Percentiles rank a stretch among this genome's conserved stretches.
phyloP scores from a whole-genome alignment of 2,888 invertebrate species.

The Tuta absoluta region DNA sequence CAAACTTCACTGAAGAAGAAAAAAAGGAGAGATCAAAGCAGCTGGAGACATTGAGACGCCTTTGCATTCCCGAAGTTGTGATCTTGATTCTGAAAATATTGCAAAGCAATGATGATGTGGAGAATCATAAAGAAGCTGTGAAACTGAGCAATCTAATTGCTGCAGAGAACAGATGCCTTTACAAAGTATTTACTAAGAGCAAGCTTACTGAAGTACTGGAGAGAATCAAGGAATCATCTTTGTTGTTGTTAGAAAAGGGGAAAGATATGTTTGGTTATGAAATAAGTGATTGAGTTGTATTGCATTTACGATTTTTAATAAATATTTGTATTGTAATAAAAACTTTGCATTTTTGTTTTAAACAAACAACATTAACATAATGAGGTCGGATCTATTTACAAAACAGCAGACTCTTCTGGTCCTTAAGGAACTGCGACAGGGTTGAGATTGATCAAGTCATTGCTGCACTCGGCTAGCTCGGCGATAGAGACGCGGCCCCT shows the following conservation, averaged over 20 bases:
- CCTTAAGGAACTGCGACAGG: constrained; percentile 70
- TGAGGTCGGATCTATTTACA: constrained; percentile 29
- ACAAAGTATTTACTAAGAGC: constrained; percentile 89
- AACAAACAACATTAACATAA: constrained; percentile 26
- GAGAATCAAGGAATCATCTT: constrained; percentile 89
- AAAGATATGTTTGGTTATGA: constrained; percentile 92
- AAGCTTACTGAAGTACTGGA: constrained; percentile 88
- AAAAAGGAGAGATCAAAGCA: constrained; percentile 83
- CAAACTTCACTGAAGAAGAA: constrained; percentile 70
- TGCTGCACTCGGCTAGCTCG: constrained; percentile 97
- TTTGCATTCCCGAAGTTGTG: constrained; percentile 92
- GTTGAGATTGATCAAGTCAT: constrained; percentile 92
- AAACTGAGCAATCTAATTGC: constrained; percentile 90
- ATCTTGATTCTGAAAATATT: constrained; percentile 90
- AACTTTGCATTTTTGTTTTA: constrained; percentile 46
- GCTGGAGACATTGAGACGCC: constrained; percentile 86
- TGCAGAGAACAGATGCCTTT: constrained; percentile 88
- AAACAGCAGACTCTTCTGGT: constrained; percentile 3
- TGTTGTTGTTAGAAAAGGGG: constrained; percentile 87
- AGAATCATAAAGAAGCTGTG: constrained; percentile 85
- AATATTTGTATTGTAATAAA: constrained; percentile 49
- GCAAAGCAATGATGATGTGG: constrained; percentile 86
- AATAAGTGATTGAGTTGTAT: constrained; percentile 51
- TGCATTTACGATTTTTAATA: constrained; percentile 38
- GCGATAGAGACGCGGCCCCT: constrained; percentile 96